Evolutionary conservation across 92 coral and sea anemone species (phyloP).

Genomic region (Porites cylindrica): DNA sequence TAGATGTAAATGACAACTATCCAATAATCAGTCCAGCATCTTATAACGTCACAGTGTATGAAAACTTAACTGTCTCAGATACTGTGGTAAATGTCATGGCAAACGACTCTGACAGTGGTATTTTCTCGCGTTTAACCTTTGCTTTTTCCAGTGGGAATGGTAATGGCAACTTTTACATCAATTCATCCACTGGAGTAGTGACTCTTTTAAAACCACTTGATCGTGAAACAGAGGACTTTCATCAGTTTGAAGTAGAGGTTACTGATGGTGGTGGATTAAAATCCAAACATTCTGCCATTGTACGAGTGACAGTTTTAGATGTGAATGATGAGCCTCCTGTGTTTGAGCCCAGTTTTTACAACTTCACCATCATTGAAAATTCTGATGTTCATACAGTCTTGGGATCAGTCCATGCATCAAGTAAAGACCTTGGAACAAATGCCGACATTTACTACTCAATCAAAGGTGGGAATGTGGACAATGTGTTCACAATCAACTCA

Average conservation of each 20-base stretch:
- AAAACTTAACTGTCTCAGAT: constrained; percentile 67
- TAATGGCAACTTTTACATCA: constrained; percentile 71
- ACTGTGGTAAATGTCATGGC: constrained; percentile 71
- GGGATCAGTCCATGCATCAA: constrained; percentile 89
- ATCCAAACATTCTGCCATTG: constrained; percentile 75
- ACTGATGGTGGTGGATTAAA: constrained; percentile 84
- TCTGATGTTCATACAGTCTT: constrained; percentile 54
- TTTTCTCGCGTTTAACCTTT: constrained; percentile 71
- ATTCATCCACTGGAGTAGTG: constrained; percentile 65
- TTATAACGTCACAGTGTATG: constrained; percentile 70
- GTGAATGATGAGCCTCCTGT: constrained; percentile 96
- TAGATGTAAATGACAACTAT: constrained; percentile 87
- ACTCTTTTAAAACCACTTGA: constrained; percentile 76
- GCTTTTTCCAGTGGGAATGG: constrained; percentile 69
- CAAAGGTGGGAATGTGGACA: constrained; percentile 52
- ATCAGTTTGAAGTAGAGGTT: constrained; percentile 70
- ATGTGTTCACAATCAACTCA: constrained; percentile 71
- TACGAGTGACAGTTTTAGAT: constrained; percentile 81
- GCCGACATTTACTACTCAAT: constrained; percentile 87
- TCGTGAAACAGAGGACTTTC: constrained; percentile 84
- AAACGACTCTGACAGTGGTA: constrained; percentile 86
- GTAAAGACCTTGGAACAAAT: constrained; percentile 93
- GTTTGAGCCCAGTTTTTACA: constrained; percentile 71
- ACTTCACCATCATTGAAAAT: constrained; percentile 79
- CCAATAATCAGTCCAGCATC: constrained; percentile 78